Conservation (phyloP, 2,888 invertebrate species). For the Ophion obscuratus region DNA sequence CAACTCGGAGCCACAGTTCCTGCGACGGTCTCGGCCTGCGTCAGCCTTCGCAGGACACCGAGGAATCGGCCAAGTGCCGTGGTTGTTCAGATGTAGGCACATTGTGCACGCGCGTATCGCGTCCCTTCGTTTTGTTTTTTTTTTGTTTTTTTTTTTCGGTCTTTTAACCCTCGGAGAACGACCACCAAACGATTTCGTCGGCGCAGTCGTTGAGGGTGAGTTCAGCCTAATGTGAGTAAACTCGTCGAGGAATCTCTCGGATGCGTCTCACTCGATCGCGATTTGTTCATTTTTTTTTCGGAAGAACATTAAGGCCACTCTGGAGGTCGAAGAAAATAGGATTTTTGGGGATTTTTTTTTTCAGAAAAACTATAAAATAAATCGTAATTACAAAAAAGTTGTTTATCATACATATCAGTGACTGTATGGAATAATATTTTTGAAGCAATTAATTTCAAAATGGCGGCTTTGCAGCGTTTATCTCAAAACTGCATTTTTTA, state of each 20-base stretch:
- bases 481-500: no score
- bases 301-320: no score
- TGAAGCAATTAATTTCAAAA: no score
- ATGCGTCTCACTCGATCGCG: no score
- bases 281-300: no score
- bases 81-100: not conserved
- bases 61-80: slow-evolving; percentile 55
- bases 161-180: not conserved
- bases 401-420: no score
- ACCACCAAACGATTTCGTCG: not conserved
- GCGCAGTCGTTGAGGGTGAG: slow-evolving; percentile 8
- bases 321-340: no score
- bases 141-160: not conserved
- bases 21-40: slow-evolving; percentile 37
- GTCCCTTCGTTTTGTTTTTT: not conserved
- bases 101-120: slow-evolving; percentile 5
- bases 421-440: no score
- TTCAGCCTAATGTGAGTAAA: not conserved
- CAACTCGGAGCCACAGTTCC: slow-evolving; percentile 32
- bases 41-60: slow-evolving; percentile 36
- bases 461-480: no score
- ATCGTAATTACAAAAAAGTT: no score
- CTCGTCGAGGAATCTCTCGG: not conserved
- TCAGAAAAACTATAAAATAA: no score
- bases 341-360: no score